phyloP scores from a whole-genome alignment of 35 echinoderm and acorn worm species.

The Acanthaster planci region DNA sequence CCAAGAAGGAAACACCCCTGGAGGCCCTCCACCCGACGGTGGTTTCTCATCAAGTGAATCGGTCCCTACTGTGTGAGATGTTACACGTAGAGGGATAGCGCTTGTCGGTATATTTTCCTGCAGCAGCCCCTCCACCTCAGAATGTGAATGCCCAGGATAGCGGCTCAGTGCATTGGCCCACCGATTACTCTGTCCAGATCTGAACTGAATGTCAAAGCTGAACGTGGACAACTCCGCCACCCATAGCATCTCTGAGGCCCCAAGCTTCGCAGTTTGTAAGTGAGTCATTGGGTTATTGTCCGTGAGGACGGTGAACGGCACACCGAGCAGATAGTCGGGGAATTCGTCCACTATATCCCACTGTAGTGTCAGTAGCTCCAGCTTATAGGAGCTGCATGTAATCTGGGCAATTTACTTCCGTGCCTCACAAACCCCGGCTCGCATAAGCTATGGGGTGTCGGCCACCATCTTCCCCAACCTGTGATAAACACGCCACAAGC shows the following conservation, averaged over 20 bases:
- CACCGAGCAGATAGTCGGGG: conserved; percentile 53
- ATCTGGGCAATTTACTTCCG: conserved; percentile 47
- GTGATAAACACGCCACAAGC: neutral
- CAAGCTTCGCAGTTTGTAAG: conserved; percentile 51
- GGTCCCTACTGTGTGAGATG: too few relatives aligned
- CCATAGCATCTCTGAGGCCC: too few relatives aligned
- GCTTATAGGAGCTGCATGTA: too few relatives aligned
- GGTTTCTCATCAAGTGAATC: too few relatives aligned
- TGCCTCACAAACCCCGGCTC: conserved; percentile 45
- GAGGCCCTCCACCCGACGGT: neutral
- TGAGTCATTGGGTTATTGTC: conserved; percentile 65
- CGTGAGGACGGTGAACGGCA: conserved; percentile 46
- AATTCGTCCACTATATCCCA: conserved; percentile 63
- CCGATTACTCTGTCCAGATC: conserved; percentile 33
- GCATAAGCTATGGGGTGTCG: conserved; percentile 49
- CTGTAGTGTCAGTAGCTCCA: conserved; percentile 49
- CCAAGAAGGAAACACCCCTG: conserved; percentile 35
- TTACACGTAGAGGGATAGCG: neutral
- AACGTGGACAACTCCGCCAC: conserved; percentile 46
- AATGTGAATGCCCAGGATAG: neutral
- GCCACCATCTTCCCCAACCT: neutral
- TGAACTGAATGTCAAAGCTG: conserved; percentile 48
- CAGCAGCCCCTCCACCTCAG: neutral
- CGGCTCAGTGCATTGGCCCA: conserved; percentile 64
- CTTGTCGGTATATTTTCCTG: too few relatives aligned